Evolutionary conservation across 2,888 invertebrate species (phyloP).

Genomic region (Drosophila ustulata): DNA sequence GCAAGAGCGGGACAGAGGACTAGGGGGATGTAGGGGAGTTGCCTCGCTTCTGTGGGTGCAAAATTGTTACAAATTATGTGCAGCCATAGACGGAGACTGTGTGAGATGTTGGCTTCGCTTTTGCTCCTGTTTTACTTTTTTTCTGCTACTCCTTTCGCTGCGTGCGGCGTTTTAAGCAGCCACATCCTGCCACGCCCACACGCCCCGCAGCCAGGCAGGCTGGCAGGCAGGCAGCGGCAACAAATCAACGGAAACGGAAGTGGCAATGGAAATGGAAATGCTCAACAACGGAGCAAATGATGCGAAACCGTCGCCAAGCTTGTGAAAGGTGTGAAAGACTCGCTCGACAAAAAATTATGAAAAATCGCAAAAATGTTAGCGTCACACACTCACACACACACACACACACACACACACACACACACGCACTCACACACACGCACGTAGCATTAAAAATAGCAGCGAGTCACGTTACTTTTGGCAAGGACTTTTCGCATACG

Average conservation of each 20-base stretch:
- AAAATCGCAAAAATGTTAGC: constrained; percentile 72
- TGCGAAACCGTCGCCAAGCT: constrained; percentile 59
- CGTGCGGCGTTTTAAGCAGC: constrained; percentile 73
- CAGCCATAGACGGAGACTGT: constrained; percentile 57
- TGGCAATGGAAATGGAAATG: constrained; percentile 80
- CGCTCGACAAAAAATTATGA: constrained; percentile 62
- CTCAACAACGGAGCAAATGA: constrained; percentile 70
- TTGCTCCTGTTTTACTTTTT: constrained; percentile 13
- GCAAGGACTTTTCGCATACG: constrained; percentile 39
- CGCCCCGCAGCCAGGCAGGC: constrained; percentile 29
- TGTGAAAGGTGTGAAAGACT: constrained; percentile 65
- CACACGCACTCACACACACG: constrained; percentile 24
- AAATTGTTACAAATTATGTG: constrained; percentile 80
- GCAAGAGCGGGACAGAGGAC: neutral
- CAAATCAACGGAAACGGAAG: constrained; percentile 82
- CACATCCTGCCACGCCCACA: constrained; percentile 70
- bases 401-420: constrained; percentile 23
- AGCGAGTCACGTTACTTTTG: constrained; percentile 30
- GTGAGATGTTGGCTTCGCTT: constrained; percentile 8
- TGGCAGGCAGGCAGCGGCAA: constrained; percentile 42
- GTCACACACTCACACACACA: constrained; percentile 50
- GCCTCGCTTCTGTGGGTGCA: constrained; percentile 43
- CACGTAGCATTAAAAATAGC: constrained; percentile 3
- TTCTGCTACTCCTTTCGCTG: constrained; percentile 61
- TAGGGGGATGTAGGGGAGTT: neutral